Base-by-base conservation (phyloP, 2,888 invertebrate species). In the Pseudolycoriella hygida region DNA sequence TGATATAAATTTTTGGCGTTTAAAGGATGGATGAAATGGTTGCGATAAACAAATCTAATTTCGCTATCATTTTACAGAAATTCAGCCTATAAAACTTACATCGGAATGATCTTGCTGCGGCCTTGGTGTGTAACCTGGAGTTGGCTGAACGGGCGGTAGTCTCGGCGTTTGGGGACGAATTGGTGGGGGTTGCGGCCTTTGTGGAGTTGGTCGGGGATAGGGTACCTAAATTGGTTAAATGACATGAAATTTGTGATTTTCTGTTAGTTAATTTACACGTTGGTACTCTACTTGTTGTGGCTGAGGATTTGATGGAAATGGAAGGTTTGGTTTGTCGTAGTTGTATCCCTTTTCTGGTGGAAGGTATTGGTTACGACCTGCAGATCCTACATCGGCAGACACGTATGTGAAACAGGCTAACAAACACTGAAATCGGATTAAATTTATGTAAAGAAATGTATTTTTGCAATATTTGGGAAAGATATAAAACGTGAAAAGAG, bases 341-440 rank as follows among this genome's bases (percentile, higher is more conserved):
- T 71, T 72, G 64, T 86, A 86, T 14, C 82, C 82, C 53, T 77
- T 76, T 30, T 77, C 71, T 3, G 74, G 74, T 17, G 86, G 86
- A 44, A 86, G 71, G 65, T 86, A 86, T 46, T 78, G 78, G 58
- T 81, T 80, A 49, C 76, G 74, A 12, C 78, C 78, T 2, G 78
- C 76, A 40, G 49, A 17, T 25, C 60, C 58, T 45, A 65, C 52
- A 48, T 62, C 64, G 50, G 61, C 61, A 47, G 52, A 57, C 38
- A 52, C 57, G 48, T 55, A 59, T 50, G 60, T 55, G 15, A 48
- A 17, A 25, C 40, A 47, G 45, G 60, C 53, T 17, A 63, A 46
- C 51, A 59, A 56, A 51, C 60, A 59, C 64, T 64, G 57, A 42
- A 59, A 57, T 11, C 6, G 11, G 11, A 30, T n/a, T n/a, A n/a